Evolutionary conservation across 2,797 vertebrate species (phyloP), one percentile per base, ranked within the genome.

Genomic region (Novumbra hubbsi): DNA sequence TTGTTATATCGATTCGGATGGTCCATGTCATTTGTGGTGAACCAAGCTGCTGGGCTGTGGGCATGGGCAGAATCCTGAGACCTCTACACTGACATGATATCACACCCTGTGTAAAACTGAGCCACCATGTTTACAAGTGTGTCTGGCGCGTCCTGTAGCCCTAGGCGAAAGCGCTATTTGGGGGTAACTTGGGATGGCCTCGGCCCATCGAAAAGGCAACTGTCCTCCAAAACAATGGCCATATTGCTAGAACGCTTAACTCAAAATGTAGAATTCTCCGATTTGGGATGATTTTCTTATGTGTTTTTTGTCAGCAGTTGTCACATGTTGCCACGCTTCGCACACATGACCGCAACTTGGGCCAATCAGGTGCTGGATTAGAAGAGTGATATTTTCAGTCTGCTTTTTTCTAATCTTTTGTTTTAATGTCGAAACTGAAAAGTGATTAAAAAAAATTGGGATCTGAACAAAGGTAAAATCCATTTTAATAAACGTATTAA

Each of bases 291-390:
- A 24, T 89, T 91, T 76, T 77, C 63, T 67, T 71, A 49, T 72
- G 21, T 69, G 79, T 86, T 80, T 83, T 78, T 82, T 70, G 63
- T 72, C 48, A 75, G 91, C 89, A 87, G 91, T 87, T 86, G 92
- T 96, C 94, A 95, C 85, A 57, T 95, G 94, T 77, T 81, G 89
- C 88, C 89, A 90, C 85, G 91, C 84, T 83, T 38, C 0, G 78
- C 84, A 90, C 95, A 95, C 92, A 86, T 95, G 95, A 94, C 90
- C 85, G 76, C 80, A 65, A 88, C 83, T 84, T 83, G 86, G 91
- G 85, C 96, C 95, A 96, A 95, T 95, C 89, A 88, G 87, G 88
- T 72, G 87, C 82, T 79, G 80, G 76, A 65, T 77, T 78, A 80
- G 77, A n/a, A 28, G 72, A 77, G 73, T 60, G 78, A 70, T 76